phyloP scores from a whole-genome alignment of 2,888 invertebrate genomes.

The Pimpla rufipes region DNA sequence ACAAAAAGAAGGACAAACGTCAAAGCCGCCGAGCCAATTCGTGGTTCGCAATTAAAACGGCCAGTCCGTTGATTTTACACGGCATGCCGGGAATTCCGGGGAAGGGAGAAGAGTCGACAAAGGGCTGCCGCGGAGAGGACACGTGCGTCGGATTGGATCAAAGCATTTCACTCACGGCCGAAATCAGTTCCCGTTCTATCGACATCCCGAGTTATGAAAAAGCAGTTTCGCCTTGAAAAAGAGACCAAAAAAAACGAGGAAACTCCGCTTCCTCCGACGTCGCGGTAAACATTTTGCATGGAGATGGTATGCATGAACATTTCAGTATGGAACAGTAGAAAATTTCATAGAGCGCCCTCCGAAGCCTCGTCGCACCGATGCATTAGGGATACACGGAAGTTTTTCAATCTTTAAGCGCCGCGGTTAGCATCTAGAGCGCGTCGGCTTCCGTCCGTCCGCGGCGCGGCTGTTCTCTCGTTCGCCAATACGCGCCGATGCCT shows the following conservation, averaged over 20 bases:
- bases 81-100: background rate
- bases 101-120: background rate
- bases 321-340: too few species aligned
- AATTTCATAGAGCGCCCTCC: too few species aligned
- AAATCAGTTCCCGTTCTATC: too few species aligned
- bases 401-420: background rate
- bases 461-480: background rate
- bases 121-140: background rate
- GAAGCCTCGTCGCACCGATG: background rate
- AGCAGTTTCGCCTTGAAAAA: too few species aligned
- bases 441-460: too few species aligned
- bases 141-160: background rate
- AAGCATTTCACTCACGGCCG: background rate
- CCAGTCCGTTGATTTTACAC: background rate
- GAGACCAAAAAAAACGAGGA: too few species aligned
- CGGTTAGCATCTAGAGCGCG: background rate
- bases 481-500: background rate
- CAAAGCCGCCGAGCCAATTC: background rate
- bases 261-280: too few species aligned
- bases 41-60: background rate
- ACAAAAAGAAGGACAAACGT: background rate
- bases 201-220: too few species aligned
- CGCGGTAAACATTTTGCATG: too few species aligned
- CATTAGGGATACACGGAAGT: background rate
- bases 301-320: too few species aligned